Evolutionary conservation across 1,140 invertebrate genomes (phyloP), one percentile per base, ranked within the genome.

Genomic region (Vanessa tameamea): DNA sequence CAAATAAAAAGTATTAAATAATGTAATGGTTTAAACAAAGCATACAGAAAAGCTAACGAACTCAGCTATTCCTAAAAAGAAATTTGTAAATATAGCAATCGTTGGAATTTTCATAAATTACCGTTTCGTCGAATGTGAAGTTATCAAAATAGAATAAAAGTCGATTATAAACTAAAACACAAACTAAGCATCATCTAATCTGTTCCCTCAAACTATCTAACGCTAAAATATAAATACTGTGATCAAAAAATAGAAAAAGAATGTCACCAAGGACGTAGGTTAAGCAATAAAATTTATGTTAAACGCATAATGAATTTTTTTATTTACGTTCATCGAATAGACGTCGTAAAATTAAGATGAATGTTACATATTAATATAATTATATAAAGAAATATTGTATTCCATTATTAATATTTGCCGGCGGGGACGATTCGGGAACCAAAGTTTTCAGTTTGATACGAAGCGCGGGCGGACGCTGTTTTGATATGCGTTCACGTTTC

Each of bases 361-460:
- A 47, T 23, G 6, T 8, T 65, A 65, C 47, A 11, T 13, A 20
- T 48, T 6, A 48, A 78, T 70, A 67, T 80, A 75, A 61, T 61
- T 69, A n/a, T 68, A 69, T 59, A 63, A 23, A n/a, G 15, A 31
- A 23, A 69, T 69, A 69, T 47, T 47, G 31, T 57, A 64, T 47
- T 15, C 43, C 73, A 53, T 71, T 63, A 69, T 71, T 74, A 63
- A 71, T 72, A 57, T 72, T 59, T 73, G 48, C 69, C 47, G 67
- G 68, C 47, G 20, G 69, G 77, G 69, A 74, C 70, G 76, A 72
- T 73, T 78, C 73, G 53, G 70, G 63, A 64, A 48, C 53, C 53
- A 43, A 55, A 73, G 69, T 64, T 81, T 86, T 87, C 80, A 86
- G 86, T 85, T 86, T 83, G 84, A 68, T 82, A 79, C 79, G 71